Base-by-base conservation (phyloP, 2,888 invertebrate genomes). In the Sipha maydis region DNA sequence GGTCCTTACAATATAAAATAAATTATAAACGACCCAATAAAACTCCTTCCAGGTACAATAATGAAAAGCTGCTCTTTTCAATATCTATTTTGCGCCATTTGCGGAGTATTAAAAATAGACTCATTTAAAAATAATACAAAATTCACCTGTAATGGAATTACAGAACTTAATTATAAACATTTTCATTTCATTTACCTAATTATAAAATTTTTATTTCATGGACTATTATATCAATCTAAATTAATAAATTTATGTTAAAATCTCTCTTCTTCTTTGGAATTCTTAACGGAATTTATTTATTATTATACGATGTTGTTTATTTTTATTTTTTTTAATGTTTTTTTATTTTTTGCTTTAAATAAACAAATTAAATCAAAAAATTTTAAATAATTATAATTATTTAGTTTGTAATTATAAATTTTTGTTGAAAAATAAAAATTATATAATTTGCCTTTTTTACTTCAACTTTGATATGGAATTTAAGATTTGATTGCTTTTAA, bases 1-100 rank as follows among this genome's bases (percentile, higher is more conserved):
- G 69, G 85, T 85, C 77, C 69, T 69, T 69, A 85, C 67, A 85
- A 67, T n/a, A 54, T 69, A 25, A 69, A 85, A 85, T 54, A 77
- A 78, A 85, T 85, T 85, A 69, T 54, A 78, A 77, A 85, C 77
- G 85, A 85, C 85, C 77, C 85, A 69, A 77, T 85, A 85, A 85
- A 77, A 85, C 77, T 85, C 77, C 77, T 77, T 77, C 85, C 85
- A 54, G 31, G 8, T 85, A 69, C 67, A 75, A 82, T 69, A 67
- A 84, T 84, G 41, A 84, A 84, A 11, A 76, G 76, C 76, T 61
- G 31, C 38, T 67, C 56, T 84, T 84, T 76, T 61, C 38, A 28
- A 84, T 76, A 41, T 61, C 28, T 67, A 56, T 31, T 76, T 76
- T 76, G 84, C 67, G 14, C 76, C 84, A 76, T 41, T 76, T 73